phyloP scores from a whole-genome alignment of 2,888 invertebrate genomes.

The Aphidoletes aphidimyza region DNA sequence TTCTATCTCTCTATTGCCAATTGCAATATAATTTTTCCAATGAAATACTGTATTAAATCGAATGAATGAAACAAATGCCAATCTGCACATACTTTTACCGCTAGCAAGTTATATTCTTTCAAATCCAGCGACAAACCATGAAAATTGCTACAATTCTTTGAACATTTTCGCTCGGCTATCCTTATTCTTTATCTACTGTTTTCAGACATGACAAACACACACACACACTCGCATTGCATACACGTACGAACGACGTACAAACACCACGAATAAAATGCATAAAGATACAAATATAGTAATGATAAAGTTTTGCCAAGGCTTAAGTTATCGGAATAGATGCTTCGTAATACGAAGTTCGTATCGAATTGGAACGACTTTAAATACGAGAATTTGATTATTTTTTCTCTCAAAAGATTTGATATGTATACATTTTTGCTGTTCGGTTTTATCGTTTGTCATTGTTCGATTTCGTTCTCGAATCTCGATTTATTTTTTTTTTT shows the following conservation, averaged over 20 bases:
- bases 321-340: neutral
- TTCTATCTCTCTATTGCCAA: neutral
- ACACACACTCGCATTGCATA: too few species aligned
- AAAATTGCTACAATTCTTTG: slow-evolving; percentile 1
- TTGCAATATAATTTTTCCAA: slow-evolving; percentile 21
- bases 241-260: too few species aligned
- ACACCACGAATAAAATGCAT: neutral
- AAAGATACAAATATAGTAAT: neutral
- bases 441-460: neutral
- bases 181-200: neutral
- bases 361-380: neutral
- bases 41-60: slow-evolving; percentile 30
- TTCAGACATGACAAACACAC: neutral
- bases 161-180: neutral
- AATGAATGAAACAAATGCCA: slow-evolving; percentile 51
- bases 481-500: neutral
- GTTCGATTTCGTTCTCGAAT: neutral
- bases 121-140: slow-evolving; percentile 18
- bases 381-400: slow-evolving; percentile 44
- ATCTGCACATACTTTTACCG: slow-evolving; percentile 4
- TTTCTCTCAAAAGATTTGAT: neutral
- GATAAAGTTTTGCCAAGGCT: neutral
- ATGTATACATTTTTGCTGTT: neutral
- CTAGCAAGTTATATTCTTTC: neutral
- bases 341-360: neutral